Base-by-base conservation (phyloP, 2,888 invertebrate genomes). In the Amphipyra berbera region DNA sequence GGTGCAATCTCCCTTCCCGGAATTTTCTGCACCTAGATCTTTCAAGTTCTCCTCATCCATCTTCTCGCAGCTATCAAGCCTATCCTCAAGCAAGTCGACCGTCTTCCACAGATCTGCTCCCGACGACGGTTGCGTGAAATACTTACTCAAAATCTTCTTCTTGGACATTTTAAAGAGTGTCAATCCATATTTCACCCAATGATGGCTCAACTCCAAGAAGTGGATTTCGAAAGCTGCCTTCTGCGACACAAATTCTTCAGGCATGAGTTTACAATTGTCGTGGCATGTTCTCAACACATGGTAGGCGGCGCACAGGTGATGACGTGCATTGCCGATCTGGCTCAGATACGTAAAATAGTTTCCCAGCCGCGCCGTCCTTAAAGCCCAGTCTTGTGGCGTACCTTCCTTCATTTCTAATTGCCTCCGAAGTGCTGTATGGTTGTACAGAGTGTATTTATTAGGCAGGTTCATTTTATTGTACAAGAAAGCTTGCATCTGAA, bases 221-320 rank as follows among this genome's bases (percentile, higher is more conserved):
- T 92, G 88, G 62, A 91, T 87, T 73, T 95, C 94, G 21, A 94
- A 94, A 63, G 90, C 87, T 57, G 94, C 87, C 72, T 90, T 90
- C 76, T 90, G 90, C 5, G 88, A 61, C 0, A 94, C 84, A 61
- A 94, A 93, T 67, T 94, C 92, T 78, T 92, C 91, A 1, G 94
- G 93, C 72, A 93, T 88, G 8, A 94, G 88, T 64, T 93, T 92
- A 71, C 95, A 92, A 67, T 94, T 93, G 45, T 94, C 93, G 79
- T 96, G 96, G 73, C 96, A 94, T 7, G 95, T 95, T 57, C 95
- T 89, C 42, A 96, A 82, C 8, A 96, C 94, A 67, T 94, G 90
- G 77, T 95, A 95, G 0, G 96, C 96, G 41, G 96, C 96, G 75
- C 95, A 95, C 62, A 97, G 90, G 84, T 97, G 96, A 85, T 97